Percentiles rank a stretch among this genome's conserved stretches.
Conservation (phyloP, 1,140 invertebrate genomes). For the Temnothorax curvispinosus region DNA sequence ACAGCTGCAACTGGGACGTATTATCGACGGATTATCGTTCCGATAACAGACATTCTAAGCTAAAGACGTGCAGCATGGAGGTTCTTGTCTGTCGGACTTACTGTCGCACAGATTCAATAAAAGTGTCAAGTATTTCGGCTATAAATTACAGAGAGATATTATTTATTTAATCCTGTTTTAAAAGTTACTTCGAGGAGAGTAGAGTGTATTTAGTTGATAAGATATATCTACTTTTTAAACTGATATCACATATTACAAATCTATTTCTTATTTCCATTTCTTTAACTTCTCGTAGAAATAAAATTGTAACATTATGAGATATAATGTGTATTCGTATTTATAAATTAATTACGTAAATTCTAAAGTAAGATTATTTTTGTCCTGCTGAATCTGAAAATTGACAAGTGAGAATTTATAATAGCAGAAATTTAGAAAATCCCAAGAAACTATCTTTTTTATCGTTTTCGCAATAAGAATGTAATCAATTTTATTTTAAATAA, state of each 20-base stretch:
- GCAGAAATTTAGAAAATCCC: neutral
- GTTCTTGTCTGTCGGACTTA: neutral
- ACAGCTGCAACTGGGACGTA: slow-evolving; percentile 46
- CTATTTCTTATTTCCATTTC: neutral
- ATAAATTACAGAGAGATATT: neutral
- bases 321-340: neutral
- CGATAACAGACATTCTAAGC: slow-evolving; percentile 43
- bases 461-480: neutral
- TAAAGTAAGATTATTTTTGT: neutral
- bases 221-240: neutral
- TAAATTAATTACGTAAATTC: neutral
- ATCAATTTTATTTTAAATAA: neutral
- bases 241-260: no score
- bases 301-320: neutral
- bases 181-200: neutral
- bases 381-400: neutral
- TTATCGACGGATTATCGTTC: slow-evolving; percentile 47
- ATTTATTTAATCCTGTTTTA: neutral
- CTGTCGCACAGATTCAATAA: slow-evolving; percentile 25
- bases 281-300: neutral
- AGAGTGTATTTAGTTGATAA: neutral
- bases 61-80: neutral
- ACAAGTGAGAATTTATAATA: neutral
- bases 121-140: slow-evolving; percentile 13
- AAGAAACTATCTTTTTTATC: neutral